Base-by-base conservation (phyloP, 2,113 vertebrate species). In the Talpa occidentalis region DNA sequence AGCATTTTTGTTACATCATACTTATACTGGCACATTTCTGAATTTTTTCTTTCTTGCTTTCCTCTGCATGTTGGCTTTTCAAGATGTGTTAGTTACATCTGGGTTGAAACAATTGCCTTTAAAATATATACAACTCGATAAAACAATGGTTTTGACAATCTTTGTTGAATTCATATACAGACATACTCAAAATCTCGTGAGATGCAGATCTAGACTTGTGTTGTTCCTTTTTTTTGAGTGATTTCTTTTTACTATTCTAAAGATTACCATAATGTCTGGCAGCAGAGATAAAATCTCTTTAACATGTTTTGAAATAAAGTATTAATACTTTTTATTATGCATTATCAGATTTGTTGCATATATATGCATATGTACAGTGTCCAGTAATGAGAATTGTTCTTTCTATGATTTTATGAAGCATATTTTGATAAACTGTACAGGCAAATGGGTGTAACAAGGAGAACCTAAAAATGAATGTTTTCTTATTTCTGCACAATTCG, bases 261-360 rank as follows among this genome's bases (percentile, higher is more conserved):
- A 60, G 0, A 85, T 85, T 4, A 11, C 10, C 24, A 67, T 81
- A 60, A 88, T 35, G 0, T 76, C 44, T 73, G 10, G 66, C 92
- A 96, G 67, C 16, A 88, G 6, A 82, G 2, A 76, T 83, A 90
- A 77, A 94, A 88, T 76, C 0, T 82, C 82, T 60, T 90, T 62
- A 62, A 64, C 10, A 67, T 35, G 2, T 40, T 74, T 92, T 88
- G 0, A 0, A 82, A 44, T 69, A 78, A 90, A 92, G 44, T 81
- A 94, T 73, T 10, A 88, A 37, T 15, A 87, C 35, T 2, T 78
- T 94, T 73, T n/a, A 60, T 91, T 62, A 56, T 69, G 0, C 0
- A 74, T 86, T 85, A 42, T 10, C 17, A 93, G 26, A 90, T 19
- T n/a, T 91, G 15, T 5, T 77, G 59, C 3, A 26, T 47, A 14